Base-by-base conservation (phyloP, 2,113 vertebrate species). In the Plecotus auritus region DNA sequence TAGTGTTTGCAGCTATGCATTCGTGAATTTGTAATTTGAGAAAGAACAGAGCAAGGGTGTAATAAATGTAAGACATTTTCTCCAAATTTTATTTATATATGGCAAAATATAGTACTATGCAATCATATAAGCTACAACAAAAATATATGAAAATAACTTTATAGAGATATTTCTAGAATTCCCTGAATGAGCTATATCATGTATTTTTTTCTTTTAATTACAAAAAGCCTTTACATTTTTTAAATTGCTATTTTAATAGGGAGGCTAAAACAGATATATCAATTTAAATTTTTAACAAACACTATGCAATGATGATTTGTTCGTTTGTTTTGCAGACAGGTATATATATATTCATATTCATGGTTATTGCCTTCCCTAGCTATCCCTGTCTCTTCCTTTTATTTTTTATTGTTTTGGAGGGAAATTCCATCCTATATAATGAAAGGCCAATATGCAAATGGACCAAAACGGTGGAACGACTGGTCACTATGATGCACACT, bases 221-320 rank as follows among this genome's bases (percentile, higher is more conserved):
- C 23, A 70, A 73, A 95, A 13, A 32, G 4, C 2, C 16, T 47
- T 76, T 85, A 40, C 47, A 30, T 30, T 72, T 37, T 88, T 95
- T 26, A 37, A 51, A 70, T 91, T 77, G 9, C 56, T 59, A 64
- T 56, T 91, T 47, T 45, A 17, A 78, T 10, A 66, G 14, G 2
- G 5, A 37, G 47, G 2, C 5, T 59, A 74, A 74, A 74, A n/a
- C 3, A 83, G 5, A 86, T 47, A 67, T 45, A 70, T 91, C 17
- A 45, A 66, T n/a, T 61, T 70, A 86, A 0, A 94, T 51, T 66
- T 80, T 83, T 82, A 96, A 95, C n/a, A 76, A 85, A 85, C 7
- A 76, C 3, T 7, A 6, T 35, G 8, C 5, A 37, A 12, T 66
- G 5, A 76, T 42, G 1, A 51, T 47, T 54, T 1, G 13, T 14